Evolutionary conservation across 2,888 invertebrate genomes (phyloP).

Genomic region (Euspilapteryx auroguttella): DNA sequence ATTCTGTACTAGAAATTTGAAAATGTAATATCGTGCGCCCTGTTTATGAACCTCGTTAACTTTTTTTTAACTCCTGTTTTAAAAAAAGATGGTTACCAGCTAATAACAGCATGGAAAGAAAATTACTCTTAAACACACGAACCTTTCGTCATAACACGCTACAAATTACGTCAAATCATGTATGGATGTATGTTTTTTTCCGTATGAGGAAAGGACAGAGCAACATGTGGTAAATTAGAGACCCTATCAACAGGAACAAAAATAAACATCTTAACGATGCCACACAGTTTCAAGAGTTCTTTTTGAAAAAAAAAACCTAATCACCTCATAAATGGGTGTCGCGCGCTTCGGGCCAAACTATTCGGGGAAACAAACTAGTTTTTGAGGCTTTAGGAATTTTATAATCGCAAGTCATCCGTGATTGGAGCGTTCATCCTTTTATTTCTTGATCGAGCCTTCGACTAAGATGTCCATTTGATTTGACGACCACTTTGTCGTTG

Average conservation of each 20-base stretch:
- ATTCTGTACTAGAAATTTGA: background rate
- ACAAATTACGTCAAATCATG: constrained; percentile 54
- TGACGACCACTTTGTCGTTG: too few species aligned
- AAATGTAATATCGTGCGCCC: constrained; percentile 11
- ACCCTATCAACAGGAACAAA: constrained; percentile 30
- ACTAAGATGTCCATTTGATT: too few species aligned
- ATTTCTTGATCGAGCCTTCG: background rate
- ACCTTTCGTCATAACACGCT: constrained; percentile 42
- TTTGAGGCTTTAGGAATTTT: constrained; percentile 11
- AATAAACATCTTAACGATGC: constrained; percentile 46
- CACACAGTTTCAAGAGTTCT: constrained; percentile 21
- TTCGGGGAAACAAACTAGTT: constrained; percentile 19
- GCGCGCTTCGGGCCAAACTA: constrained; percentile 25
- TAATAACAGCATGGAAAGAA: constrained; percentile 35
- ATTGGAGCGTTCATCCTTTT: background rate
- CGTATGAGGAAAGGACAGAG: constrained; percentile 13
- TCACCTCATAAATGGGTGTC: constrained; percentile 26
- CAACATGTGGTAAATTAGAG: constrained; percentile 55
- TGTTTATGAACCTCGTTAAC: constrained; percentile 31
- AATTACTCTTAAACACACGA: constrained; percentile 47
- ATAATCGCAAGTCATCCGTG: constrained; percentile 4
- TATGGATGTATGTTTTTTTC: constrained; percentile 49
- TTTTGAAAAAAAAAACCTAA: constrained; percentile 29
- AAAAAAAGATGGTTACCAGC: constrained; percentile 29
- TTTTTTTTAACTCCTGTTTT: constrained; percentile 18